A percentile compares a stretch with the other conserved stretches of the same genome.
Evolutionary conservation across 2,797 vertebrate genomes (phyloP).

Genomic region (Hafferia zeledoni): DNA sequence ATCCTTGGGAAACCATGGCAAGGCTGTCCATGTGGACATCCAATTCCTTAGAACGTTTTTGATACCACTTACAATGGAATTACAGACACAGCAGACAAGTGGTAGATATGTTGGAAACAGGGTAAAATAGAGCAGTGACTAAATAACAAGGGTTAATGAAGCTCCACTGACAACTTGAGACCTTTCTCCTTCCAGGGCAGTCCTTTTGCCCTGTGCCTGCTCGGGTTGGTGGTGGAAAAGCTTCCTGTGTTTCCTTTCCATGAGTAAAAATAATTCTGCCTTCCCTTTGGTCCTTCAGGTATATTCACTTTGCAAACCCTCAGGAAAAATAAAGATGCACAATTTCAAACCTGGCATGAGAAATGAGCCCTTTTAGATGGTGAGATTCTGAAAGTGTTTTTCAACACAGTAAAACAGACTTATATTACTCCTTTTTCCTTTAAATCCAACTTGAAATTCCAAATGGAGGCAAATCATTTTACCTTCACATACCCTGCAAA

Average conservation of each 20-base stretch:
- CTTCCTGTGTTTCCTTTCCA: neutral
- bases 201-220: neutral
- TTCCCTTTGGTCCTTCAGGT: neutral
- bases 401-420: neutral
- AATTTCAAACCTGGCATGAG: neutral
- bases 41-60: neutral
- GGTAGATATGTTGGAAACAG: neutral
- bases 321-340: neutral
- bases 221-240: neutral
- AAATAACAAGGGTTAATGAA: neutral
- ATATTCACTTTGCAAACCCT: neutral
- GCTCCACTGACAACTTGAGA: neutral
- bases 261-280: neutral
- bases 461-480: neutral
- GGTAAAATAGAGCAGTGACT: neutral
- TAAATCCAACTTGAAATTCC: neutral
- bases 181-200: neutral
- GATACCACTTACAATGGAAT: neutral
- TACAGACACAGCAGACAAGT: neutral
- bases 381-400: neutral
- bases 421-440: neutral
- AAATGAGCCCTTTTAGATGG: neutral
- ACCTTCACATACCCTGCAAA: neutral
- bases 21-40: accelerated
- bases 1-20: neutral